Conservation (phyloP, 53 echinoderm and acorn worm genomes). For the Apostichopus leukothele region DNA sequence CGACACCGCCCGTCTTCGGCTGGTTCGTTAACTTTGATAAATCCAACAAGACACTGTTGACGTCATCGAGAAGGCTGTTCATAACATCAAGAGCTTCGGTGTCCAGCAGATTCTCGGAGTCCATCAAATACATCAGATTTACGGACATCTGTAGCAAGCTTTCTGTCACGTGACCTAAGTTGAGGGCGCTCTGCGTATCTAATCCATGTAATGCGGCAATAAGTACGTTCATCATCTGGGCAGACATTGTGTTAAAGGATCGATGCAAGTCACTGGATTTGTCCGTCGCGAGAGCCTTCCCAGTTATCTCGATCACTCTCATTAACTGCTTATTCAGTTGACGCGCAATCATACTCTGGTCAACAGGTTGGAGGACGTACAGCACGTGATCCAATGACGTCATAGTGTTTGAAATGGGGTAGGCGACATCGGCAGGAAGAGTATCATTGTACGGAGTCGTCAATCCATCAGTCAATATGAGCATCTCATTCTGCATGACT, state of each 20-base stretch:
- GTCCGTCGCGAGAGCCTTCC: background rate
- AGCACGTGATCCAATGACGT: slow-evolving; percentile 32
- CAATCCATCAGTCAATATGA: background rate
- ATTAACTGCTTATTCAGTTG: slow-evolving; percentile 38
- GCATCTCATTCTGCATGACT: slow-evolving; percentile 15
- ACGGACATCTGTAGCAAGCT: slow-evolving; percentile 70
- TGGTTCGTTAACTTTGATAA: slow-evolving; percentile 59
- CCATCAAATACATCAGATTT: slow-evolving; percentile 74
- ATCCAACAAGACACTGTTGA: slow-evolving; percentile 59
- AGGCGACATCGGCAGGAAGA: background rate
- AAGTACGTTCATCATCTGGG: slow-evolving; percentile 71
- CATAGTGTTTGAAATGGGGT: slow-evolving; percentile 31
- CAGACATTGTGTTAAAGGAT: slow-evolving; percentile 61
- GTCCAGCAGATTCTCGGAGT: slow-evolving; percentile 54
- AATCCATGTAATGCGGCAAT: slow-evolving; percentile 70
- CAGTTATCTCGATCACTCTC: slow-evolving; percentile 9
- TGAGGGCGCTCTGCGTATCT: slow-evolving; percentile 63
- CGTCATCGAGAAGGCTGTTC: slow-evolving; percentile 54
- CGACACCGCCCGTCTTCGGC: slow-evolving; percentile 60
- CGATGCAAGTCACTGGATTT: background rate
- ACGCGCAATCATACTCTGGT: slow-evolving; percentile 24
- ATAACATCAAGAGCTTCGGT: slow-evolving; percentile 61
- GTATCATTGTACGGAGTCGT: background rate
- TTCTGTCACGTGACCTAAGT: slow-evolving; percentile 69
- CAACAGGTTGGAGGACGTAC: slow-evolving; percentile 21